These are phyloP conservation scores for Pomacea maculata DNA, from an alignment of 1,140 invertebrate genomes.

Conservation along the genomic window DNA sequence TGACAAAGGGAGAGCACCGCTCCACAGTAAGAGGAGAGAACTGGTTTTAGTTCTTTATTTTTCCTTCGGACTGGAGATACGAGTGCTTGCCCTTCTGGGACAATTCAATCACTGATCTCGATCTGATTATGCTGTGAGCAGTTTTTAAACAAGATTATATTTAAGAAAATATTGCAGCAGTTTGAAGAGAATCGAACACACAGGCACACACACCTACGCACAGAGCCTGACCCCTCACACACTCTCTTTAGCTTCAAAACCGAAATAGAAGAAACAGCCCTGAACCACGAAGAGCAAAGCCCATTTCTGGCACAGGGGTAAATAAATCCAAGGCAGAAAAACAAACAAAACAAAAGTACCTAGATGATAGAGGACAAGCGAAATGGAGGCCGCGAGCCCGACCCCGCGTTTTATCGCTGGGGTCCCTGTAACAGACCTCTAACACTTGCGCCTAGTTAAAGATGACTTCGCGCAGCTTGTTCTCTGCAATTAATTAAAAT, in stretches of 20 bases:
- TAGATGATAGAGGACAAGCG: neutral
- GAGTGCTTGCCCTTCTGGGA: no score
- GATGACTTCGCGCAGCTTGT: no score
- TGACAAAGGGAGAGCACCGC: no score
- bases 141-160: neutral
- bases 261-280: neutral
- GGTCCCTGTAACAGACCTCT: no score
- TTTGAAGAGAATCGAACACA: neutral
- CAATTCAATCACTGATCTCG: neutral
- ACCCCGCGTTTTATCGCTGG: no score
- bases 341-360: neutral
- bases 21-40: no score
- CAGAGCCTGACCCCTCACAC: neutral
- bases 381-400: neutral
- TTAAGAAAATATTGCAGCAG: neutral
- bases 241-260: neutral
- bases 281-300: neutral
- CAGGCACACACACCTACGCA: slow-evolving; percentile 9
- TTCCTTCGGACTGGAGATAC: no score
- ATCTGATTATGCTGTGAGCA: neutral
- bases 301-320: neutral
- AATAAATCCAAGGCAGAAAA: neutral
- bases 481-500: no score
- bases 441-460: no score
- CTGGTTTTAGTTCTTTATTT: no score